Base-by-base conservation (phyloP, 2,888 invertebrate species). In the Toxonevra muliebris region DNA sequence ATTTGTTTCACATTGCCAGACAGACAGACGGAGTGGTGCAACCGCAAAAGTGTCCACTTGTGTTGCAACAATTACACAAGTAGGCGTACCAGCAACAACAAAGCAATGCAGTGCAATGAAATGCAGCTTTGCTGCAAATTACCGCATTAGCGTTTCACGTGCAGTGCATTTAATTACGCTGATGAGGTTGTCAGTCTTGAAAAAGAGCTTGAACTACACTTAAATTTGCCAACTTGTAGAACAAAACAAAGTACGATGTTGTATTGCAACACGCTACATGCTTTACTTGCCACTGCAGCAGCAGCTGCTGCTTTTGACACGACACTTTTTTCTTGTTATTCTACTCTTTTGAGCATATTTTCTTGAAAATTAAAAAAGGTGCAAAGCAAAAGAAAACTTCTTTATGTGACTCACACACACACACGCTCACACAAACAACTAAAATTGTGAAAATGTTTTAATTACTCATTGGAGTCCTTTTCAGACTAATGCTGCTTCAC, bases 391-490 rank as follows among this genome's bases (percentile, higher is more conserved):
- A 70, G 67, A 61, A 69, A 67, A 70, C 68, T 75, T 69, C 69
- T 74, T 70, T 69, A 69, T 71, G 73, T 71, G 68, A 68, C 72
- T 73, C 68, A 10, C 9, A 19, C 17, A 61, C 40, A 8, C 42
- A 61, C 11, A 11, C 50, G 40, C 11, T 50, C 61, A 52, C 7
- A 13, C 55, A 30, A 19, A 30, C 57, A 55, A 41, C 17, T 58
- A 20, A 48, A 66, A 73, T 71, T 73, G 71, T 68, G 73, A 77
- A 81, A 81, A 80, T 78, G 77, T 82, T 81, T 81, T 82, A 81
- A 81, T 81, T 81, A 81, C 81, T 79, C 82, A 78, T 78, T 79
- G 74, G 79, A 76, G 76, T 71, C 68, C 71, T 71, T 65, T 72
- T 68, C 62, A 30, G 30, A 60, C 17, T 1, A 30, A 7, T 9